Percentiles rank a stretch among this genome's conserved stretches.
Conservation (phyloP, 2,797 vertebrate species). For the Takifugu rubripes region DNA sequence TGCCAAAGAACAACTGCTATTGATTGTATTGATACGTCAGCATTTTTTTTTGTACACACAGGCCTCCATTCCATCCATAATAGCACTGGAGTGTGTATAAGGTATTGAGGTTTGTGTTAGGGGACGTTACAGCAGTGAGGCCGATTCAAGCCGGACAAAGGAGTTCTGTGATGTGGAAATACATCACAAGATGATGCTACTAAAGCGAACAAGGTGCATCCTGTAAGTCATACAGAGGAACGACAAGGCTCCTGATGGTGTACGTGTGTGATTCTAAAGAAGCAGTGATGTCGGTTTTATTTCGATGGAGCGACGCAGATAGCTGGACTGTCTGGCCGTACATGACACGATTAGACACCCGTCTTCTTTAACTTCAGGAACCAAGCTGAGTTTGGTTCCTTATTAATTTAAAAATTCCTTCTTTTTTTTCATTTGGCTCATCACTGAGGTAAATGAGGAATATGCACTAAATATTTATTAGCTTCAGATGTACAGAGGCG, state of each 20-base stretch:
- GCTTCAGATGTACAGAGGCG: conserved; percentile 64
- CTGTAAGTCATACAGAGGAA: no score
- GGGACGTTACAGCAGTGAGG: conserved; percentile 28
- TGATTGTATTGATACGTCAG: conserved; percentile 54
- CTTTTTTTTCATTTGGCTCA: conserved; percentile 72
- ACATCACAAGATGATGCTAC: no score
- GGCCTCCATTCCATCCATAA: conserved; percentile 31
- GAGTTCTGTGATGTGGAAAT: no score
- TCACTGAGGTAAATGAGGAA: conserved; percentile 71
- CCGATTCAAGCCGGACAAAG: background rate
- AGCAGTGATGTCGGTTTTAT: conserved; percentile 36
- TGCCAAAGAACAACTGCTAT: conserved; percentile 78
- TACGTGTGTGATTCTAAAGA: conserved; percentile 1
- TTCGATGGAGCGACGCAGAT: conserved; percentile 64
- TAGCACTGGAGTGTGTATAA: conserved; percentile 45
- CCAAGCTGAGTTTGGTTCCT: conserved; percentile 78
- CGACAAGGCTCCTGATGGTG: no score
- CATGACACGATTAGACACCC: conserved; percentile 53
- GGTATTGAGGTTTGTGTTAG: conserved; percentile 24
- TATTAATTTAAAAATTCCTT: conserved; percentile 78
- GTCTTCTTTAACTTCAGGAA: conserved; percentile 63
- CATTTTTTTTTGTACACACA: conserved; percentile 18
- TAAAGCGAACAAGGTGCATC: no score
- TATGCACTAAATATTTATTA: conserved; percentile 86
- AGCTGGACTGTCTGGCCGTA: conserved; percentile 80